phyloP scores from a whole-genome alignment of 2,113 vertebrate genomes.

The Tenebrosternarchus preto region DNA sequence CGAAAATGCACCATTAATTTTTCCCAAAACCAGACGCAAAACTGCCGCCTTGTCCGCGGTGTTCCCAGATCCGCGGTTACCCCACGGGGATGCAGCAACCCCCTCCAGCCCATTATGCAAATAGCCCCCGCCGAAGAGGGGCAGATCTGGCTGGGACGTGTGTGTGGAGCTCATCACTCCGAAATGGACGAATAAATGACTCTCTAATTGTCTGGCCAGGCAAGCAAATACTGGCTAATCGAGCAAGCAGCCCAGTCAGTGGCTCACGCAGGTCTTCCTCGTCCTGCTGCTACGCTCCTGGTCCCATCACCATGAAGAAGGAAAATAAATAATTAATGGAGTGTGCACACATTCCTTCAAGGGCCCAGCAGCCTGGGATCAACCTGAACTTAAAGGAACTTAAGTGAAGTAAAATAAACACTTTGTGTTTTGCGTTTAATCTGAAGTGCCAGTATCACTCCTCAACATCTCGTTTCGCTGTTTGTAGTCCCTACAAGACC shows the following conservation, averaged over 20 bases:
- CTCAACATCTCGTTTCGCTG: no score
- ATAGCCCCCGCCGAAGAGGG: constrained; percentile 81
- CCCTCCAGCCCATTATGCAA: constrained; percentile 91
- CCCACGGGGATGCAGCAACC: constrained; percentile 83
- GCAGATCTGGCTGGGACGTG: constrained; percentile 80
- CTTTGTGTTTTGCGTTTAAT: no score
- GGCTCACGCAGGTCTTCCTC: constrained; percentile 51
- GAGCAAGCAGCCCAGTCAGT: constrained; percentile 52
- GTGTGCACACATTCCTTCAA: constrained; percentile 59
- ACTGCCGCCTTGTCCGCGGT: constrained; percentile 83
- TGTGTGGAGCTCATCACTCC: constrained; percentile 76
- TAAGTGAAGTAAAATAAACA: background rate
- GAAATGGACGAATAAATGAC: constrained; percentile 84
- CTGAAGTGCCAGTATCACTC: no score
- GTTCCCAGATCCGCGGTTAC: constrained; percentile 87
- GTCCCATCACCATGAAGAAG: constrained; percentile 57
- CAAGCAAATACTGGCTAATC: constrained; percentile 72
- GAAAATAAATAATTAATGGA: constrained; percentile 69
- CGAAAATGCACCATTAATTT: constrained; percentile 99
- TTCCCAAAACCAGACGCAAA: constrained; percentile 93
- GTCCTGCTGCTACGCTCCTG: constrained; percentile 50
- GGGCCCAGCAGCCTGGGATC: constrained; percentile 59
- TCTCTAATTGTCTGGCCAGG: constrained; percentile 86
- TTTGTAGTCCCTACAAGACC: no score
- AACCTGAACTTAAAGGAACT: background rate